These are phyloP conservation scores for Syngnathoides biaculeatus DNA, from an alignment of 2,113 vertebrate species.

Conservation along the genomic window DNA sequence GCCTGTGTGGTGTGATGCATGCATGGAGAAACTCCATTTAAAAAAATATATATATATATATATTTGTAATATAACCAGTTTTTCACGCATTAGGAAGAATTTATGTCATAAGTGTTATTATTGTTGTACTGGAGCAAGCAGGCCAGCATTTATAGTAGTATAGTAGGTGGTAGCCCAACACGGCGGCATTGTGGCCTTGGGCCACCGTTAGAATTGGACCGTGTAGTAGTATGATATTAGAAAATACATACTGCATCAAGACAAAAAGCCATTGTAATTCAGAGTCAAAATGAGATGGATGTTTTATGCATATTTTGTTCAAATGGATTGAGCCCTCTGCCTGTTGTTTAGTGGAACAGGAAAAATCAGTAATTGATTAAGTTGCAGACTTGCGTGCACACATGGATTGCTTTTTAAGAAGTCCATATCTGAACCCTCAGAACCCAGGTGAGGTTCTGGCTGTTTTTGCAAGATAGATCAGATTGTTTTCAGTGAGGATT, in stretches of 20 bases:
- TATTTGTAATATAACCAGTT: no score
- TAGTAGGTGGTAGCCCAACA: no score
- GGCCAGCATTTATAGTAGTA: no score
- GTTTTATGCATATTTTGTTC: background rate
- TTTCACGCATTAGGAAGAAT: no score
- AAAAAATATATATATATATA: no score
- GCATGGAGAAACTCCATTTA: no score
- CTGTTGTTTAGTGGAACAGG: background rate
- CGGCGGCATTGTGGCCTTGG: no score
- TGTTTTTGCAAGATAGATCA: background rate
- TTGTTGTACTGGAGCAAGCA: no score
- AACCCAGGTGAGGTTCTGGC: constrained; percentile 16
- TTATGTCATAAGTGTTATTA: no score
- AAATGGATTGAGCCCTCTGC: background rate
- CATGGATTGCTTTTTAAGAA: background rate
- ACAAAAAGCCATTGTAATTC: background rate
- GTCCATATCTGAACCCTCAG: constrained; percentile 7
- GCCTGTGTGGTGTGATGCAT: no score
- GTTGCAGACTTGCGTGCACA: background rate
- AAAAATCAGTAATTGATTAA: constrained; percentile 4
- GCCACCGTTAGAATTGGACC: no score
- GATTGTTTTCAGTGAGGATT: constrained; percentile 9
- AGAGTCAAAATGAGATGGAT: background rate
- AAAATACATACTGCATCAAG: background rate
- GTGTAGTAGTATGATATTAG: background rate